phyloP scores from a whole-genome alignment of 2,113 vertebrate genomes.

The Actinemys pallida region DNA sequence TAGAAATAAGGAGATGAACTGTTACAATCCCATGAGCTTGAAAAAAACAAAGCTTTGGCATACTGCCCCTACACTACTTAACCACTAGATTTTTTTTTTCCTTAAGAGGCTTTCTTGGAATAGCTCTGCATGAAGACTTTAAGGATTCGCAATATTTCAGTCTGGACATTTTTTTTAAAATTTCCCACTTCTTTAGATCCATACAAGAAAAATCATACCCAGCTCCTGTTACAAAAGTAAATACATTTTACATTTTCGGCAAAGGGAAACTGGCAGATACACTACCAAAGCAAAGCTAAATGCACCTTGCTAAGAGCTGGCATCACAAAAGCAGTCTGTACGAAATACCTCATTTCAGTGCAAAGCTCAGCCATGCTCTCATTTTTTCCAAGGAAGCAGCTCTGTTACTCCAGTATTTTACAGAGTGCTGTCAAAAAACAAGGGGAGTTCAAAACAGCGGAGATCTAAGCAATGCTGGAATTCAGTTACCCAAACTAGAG shows the following conservation, averaged over 20 bases:
- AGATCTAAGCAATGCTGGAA: neutral
- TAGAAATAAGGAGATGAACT: neutral
- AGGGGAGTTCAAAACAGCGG: neutral
- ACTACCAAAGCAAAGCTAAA: neutral
- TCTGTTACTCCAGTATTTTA: neutral
- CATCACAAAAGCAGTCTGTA: fast-evolving
- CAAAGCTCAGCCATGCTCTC: neutral
- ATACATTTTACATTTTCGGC: neutral
- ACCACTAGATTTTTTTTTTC: neutral
- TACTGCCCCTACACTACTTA: neutral
- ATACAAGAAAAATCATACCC: neutral
- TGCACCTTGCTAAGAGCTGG: neutral
- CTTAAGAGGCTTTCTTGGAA: neutral
- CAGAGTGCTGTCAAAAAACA: neutral
- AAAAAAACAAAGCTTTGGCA: neutral
- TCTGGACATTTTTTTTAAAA: fast-evolving
- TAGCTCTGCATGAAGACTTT: neutral
- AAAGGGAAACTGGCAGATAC: neutral
- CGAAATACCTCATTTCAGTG: neutral
- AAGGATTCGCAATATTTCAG: fast-evolving
- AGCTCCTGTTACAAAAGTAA: neutral
- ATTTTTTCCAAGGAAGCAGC: neutral
- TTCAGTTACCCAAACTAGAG: neutral
- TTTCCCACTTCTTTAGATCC: fast-evolving
- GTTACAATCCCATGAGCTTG: neutral